phyloP scores from a whole-genome alignment of 1,140 invertebrate genomes.

The Stratiolaelaps scimitus region DNA sequence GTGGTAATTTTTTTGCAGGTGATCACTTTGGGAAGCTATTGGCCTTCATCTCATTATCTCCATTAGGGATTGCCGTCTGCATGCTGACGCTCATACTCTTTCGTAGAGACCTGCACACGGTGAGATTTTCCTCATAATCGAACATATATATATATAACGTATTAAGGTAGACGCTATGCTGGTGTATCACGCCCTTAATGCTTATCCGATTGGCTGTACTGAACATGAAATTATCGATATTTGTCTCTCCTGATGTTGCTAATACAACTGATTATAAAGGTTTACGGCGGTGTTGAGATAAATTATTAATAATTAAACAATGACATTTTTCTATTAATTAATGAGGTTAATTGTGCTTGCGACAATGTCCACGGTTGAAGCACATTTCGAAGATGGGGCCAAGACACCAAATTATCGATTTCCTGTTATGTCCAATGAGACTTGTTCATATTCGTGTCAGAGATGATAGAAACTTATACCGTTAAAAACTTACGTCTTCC shows the following conservation, averaged over 20 bases:
- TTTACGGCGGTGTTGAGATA: too few relatives aligned
- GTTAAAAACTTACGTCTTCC: constrained; percentile 14
- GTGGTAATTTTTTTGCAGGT: constrained; percentile 47
- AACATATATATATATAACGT: constrained; percentile 31
- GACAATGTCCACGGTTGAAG: too few relatives aligned
- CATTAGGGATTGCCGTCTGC: constrained; percentile 64
- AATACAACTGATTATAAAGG: too few relatives aligned
- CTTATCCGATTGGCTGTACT: too few relatives aligned
- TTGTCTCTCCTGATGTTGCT: too few relatives aligned
- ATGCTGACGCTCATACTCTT: constrained; percentile 74
- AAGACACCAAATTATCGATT: neutral
- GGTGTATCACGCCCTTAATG: too few relatives aligned
- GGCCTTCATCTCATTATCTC: constrained; percentile 64
- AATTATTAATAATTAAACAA: too few relatives aligned
- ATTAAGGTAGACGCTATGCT: constrained; percentile 28
- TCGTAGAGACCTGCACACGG: constrained; percentile 77
- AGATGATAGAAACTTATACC: neutral
- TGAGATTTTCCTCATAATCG: constrained; percentile 45
- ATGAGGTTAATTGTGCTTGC: too few relatives aligned
- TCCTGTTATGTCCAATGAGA: constrained; percentile 1
- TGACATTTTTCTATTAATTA: too few relatives aligned
- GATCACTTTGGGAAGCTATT: constrained; percentile 62
- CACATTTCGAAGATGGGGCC: constrained; percentile 27
- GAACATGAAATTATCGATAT: too few relatives aligned
- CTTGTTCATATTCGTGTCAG: constrained; percentile 29